Base-by-base conservation (phyloP, 2,797 vertebrate genomes). In the Apogon hyalosoma region DNA sequence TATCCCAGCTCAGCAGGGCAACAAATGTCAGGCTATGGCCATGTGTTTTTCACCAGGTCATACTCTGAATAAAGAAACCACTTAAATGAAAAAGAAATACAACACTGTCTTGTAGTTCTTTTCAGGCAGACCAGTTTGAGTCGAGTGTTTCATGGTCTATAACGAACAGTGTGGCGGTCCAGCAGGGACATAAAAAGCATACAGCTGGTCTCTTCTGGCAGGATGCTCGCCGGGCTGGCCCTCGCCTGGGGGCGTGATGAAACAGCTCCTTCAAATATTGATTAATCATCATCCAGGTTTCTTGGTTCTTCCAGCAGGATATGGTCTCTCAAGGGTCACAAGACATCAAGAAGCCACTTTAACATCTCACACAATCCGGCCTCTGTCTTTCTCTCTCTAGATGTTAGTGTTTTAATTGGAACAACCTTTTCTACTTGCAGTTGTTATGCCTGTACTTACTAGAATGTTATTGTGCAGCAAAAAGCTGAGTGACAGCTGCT, bases 221-320 rank as follows among this genome's bases (percentile, higher is more conserved):
- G 41, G 45, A 50, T 31, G 33, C 42, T 67, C 7, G 36, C 45
- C 38, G 56, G 41, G 15, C 9, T 36, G 33, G 33, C 45, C 51
- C 13, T 66, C 49, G 45, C 56, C 48, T 11, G 0, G n/a, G 43
- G 63, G 38, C 45, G n/a, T 66, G 11, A 10, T 7, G 41, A 73
- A 63, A 57, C 65, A 28, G 69, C 71, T 75, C 49, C 56, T 74
- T 71, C 45, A 66, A 24, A 52, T 77, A 85, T 75, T 61, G 77
- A 89, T 85, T 65, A 54, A 47, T 77, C 49, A 55, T 62, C 52
- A 43, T 18, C 49, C 11, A 7, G 49, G 46, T 65, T 69, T 63
- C 53, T 58, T 19, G 60, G 41, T 73, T 42, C 28, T 47, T 52
- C 36, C 33, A 49, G 47, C 39, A 47, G 9, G 21, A 43, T 64